Conservation (phyloP, 2,888 invertebrate species). For the Ornithoptera alexandrae region DNA sequence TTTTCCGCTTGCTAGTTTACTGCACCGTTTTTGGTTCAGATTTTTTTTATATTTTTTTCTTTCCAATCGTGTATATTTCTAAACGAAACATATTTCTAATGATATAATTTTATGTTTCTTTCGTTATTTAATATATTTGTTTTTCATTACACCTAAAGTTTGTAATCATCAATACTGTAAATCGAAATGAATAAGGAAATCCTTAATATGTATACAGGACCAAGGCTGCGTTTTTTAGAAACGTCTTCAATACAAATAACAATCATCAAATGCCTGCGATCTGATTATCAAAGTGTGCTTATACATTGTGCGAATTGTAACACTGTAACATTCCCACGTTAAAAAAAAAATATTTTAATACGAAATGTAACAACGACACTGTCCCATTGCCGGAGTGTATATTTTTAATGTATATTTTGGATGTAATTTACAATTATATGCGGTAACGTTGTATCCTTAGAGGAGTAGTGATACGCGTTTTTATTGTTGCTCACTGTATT, state of each 20-base stretch:
- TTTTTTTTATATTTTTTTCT: too few species aligned
- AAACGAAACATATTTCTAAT: too few species aligned
- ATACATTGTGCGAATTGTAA: constrained; percentile 26
- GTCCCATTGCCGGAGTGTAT: constrained; percentile 57
- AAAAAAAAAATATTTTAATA: constrained; percentile 42
- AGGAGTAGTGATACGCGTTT: constrained; percentile 55
- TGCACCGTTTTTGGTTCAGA: too few species aligned
- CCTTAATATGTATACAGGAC: not conserved
- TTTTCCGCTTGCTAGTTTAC: too few species aligned
- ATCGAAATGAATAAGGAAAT: not conserved
- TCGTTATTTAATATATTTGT: not conserved
- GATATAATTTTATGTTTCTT: not conserved
- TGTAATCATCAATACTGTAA: not conserved
- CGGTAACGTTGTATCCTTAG: constrained; percentile 49
- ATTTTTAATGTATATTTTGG: constrained; percentile 72
- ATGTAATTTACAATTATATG: constrained; percentile 68
- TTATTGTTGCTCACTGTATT: constrained; percentile 77
- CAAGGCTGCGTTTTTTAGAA: constrained; percentile 9
- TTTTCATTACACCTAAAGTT: not conserved
- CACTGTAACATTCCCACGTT: constrained; percentile 50
- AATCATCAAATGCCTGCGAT: constrained; percentile 29
- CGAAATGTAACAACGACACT: constrained; percentile 45
- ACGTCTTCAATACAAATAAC: constrained; percentile 14
- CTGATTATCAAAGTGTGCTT: constrained; percentile 26
- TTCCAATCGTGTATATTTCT: too few species aligned